These are phyloP conservation scores for Xiphophorus hellerii DNA, from an alignment of 2,113 vertebrate species.

Conservation along the genomic window DNA sequence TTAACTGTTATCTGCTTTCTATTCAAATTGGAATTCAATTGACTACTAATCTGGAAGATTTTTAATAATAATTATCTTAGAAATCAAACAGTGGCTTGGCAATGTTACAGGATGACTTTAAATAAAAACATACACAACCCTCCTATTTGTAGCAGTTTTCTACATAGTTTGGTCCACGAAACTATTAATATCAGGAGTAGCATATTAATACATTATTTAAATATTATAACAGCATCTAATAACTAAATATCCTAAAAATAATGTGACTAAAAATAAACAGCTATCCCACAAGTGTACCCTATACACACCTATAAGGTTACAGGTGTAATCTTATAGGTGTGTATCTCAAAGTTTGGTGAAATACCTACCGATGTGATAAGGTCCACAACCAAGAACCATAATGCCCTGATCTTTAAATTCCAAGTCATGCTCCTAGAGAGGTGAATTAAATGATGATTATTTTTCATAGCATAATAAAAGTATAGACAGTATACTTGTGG, in stretches of 20 bases:
- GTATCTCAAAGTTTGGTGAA: neutral
- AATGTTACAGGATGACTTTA: too few relatives aligned
- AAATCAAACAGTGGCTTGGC: neutral
- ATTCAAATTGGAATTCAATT: neutral
- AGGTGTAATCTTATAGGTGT: neutral
- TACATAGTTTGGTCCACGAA: too few relatives aligned
- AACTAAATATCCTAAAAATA: neutral
- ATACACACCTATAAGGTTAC: neutral
- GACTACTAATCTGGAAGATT: neutral
- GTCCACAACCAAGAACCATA: constrained; percentile 96
- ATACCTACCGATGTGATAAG: constrained; percentile 93
- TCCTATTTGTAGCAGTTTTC: too few relatives aligned
- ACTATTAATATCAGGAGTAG: neutral
- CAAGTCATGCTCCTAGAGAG: constrained; percentile 90
- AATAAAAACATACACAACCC: too few relatives aligned
- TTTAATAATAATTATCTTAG: neutral
- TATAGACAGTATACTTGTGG: neutral
- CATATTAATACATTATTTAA: neutral
- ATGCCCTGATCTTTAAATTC: constrained; percentile 89
- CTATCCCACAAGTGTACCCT: neutral
- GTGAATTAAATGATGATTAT: neutral
- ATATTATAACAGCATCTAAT: neutral
- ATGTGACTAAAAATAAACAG: neutral
- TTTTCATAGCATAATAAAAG: neutral
- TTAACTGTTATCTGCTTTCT: neutral